A percentile compares a stretch with the other conserved stretches of the same genome.
These are phyloP conservation scores for Chydorus sphaericus DNA, from an alignment of 2,888 invertebrate genomes.

Conservation along the genomic window DNA sequence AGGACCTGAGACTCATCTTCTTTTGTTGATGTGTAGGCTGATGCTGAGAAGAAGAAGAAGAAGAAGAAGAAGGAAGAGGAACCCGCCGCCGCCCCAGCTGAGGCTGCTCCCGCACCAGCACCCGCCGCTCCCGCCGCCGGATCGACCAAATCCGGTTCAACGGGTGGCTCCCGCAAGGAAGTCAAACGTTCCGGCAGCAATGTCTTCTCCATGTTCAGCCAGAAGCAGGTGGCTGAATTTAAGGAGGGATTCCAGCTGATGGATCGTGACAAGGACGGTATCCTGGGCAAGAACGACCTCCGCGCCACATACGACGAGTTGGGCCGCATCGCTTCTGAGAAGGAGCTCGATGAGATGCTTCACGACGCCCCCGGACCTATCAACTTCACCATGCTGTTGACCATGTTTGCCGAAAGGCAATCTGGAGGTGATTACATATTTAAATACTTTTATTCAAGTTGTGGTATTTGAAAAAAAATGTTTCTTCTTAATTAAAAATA, in stretches of 20 bases:
- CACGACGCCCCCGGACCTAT: slow-evolving; percentile 77
- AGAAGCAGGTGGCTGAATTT: slow-evolving; percentile 90
- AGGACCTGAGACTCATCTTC: too few relatives aligned
- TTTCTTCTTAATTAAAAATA: slow-evolving; percentile 19
- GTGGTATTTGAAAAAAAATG: background rate
- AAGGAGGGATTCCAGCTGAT: slow-evolving; percentile 93
- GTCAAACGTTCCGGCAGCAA: slow-evolving; percentile 84
- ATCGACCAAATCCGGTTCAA: slow-evolving; percentile 55
- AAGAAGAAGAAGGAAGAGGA: slow-evolving; percentile 61
- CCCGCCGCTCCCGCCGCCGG: slow-evolving; percentile 26
- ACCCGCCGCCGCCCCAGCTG: slow-evolving; percentile 43
- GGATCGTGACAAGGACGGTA: slow-evolving; percentile 89
- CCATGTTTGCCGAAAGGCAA: slow-evolving; percentile 83
- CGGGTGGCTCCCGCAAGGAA: slow-evolving; percentile 54
- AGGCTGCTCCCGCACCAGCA: slow-evolving; percentile 51
- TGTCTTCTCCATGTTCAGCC: slow-evolving; percentile 94
- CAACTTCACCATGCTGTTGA: slow-evolving; percentile 87
- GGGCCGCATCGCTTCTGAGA: slow-evolving; percentile 75
- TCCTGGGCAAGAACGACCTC: slow-evolving; percentile 76
- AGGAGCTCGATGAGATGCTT: slow-evolving; percentile 81
- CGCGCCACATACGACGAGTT: slow-evolving; percentile 83
- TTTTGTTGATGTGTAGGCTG: slow-evolving; percentile 53
- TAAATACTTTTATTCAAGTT: background rate
- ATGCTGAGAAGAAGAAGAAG: slow-evolving; percentile 78
- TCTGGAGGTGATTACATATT: slow-evolving; percentile 44